A percentile compares a stretch with the other conserved stretches of the same genome.
phyloP scores from a whole-genome alignment of 1,140 invertebrate genomes.

The Eurosta solidaginis region DNA sequence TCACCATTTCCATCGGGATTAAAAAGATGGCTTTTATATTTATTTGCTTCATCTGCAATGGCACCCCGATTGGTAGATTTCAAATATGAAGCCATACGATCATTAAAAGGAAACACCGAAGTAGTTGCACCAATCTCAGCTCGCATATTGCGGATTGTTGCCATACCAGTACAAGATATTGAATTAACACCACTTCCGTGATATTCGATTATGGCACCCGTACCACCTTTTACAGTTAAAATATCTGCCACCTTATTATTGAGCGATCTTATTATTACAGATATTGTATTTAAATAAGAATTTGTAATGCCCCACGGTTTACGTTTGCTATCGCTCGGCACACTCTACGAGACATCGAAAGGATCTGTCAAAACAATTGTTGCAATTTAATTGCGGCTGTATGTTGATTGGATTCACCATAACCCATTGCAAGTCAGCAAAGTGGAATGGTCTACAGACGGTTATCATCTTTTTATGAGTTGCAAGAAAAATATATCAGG shows the following conservation, averaged over 20 bases:
- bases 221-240: constrained; percentile 92
- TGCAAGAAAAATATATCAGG: no score
- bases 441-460: no score
- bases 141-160: constrained; percentile 99
- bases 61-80: constrained; percentile 80
- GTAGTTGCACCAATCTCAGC: constrained; percentile 99
- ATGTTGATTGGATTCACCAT: no score
- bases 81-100: constrained; percentile 92
- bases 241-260: constrained; percentile 79
- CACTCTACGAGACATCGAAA: no score
- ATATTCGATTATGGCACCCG: constrained; percentile 99
- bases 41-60: constrained; percentile 82
- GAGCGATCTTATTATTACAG: no score
- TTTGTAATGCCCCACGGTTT: no score
- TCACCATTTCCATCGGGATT: constrained; percentile 83
- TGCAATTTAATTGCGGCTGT: no score
- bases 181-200: constrained; percentile 96
- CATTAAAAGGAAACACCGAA: constrained; percentile 93
- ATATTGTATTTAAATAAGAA: no score
- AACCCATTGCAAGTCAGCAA: no score
- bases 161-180: constrained; percentile 99
- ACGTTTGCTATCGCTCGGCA: no score
- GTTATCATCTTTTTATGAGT: no score
- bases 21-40: constrained; percentile 74
- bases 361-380: no score